These are phyloP conservation scores for Troides oblongomaculatus DNA, from an alignment of 2,888 invertebrate species.

Conservation along the genomic window DNA sequence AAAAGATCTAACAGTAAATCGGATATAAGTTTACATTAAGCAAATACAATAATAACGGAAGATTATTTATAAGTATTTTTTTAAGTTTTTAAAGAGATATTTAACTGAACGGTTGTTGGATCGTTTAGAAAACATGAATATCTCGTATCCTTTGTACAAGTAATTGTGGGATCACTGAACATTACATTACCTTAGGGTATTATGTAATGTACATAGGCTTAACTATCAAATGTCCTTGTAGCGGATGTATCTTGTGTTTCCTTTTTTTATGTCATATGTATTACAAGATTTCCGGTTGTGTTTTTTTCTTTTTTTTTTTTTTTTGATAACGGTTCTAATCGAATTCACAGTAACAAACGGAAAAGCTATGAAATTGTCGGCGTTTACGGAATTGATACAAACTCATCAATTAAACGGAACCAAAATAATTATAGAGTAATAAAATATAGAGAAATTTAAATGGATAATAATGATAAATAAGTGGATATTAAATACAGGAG, in stretches of 20 bases:
- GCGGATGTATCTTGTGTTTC: too few species aligned
- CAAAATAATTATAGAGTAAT: conserved; percentile 56
- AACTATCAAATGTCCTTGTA: conserved; percentile 25
- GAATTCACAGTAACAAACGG: too few species aligned
- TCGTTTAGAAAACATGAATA: background rate
- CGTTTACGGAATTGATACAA: conserved; percentile 68
- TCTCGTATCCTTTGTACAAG: conserved; percentile 51
- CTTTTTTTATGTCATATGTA: too few species aligned
- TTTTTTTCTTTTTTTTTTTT: too few species aligned
- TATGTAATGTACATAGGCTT: conserved; percentile 66
- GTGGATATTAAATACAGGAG: conserved; percentile 20
- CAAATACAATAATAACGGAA: conserved; percentile 7
- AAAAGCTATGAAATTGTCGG: conserved; percentile 61
- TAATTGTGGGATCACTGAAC: conserved; percentile 70
- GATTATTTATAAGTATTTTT: background rate
- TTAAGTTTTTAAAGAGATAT: conserved; percentile 1
- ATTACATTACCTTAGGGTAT: conserved; percentile 51
- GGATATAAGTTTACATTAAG: too few species aligned
- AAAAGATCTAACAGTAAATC: too few species aligned
- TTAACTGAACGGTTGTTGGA: too few species aligned
- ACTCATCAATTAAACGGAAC: conserved; percentile 65
- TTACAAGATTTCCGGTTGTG: too few species aligned
- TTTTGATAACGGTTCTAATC: too few species aligned
- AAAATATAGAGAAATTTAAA: conserved; percentile 33
- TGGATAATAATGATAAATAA: conserved; percentile 16